Conservation (phyloP, 2,797 vertebrate genomes). For the Accipiter fasciatus region DNA sequence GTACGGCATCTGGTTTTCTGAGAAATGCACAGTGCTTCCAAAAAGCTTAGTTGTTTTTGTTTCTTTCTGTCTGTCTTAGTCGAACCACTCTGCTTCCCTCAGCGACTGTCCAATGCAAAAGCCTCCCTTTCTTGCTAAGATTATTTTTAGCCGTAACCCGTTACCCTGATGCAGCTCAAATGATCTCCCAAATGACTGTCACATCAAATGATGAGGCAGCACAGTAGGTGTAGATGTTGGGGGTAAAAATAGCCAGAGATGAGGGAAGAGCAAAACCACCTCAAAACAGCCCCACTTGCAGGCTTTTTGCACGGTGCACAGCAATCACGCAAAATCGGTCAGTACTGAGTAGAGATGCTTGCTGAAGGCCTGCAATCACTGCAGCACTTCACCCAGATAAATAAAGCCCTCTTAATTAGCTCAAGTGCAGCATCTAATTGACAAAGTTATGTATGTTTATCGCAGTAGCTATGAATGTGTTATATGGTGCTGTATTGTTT, state of each 20-base stretch:
- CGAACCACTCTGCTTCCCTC: neutral
- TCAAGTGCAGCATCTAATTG: neutral
- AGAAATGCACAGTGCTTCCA: neutral
- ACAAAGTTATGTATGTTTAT: neutral
- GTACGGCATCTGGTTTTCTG: neutral
- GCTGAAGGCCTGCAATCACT: neutral
- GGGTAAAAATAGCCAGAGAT: neutral
- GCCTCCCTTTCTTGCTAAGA: neutral
- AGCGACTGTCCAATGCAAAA: rapidly evolving
- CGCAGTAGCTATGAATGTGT: neutral
- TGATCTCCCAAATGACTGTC: neutral
- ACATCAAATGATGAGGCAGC: rapidly evolving
- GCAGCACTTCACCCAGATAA: neutral
- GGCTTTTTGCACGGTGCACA: no score
- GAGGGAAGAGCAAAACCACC: neutral
- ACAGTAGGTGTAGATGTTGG: neutral
- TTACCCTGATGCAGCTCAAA: neutral
- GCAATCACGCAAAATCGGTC: rapidly evolving
- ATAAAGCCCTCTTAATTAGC: neutral
- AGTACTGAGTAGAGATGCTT: rapidly evolving
- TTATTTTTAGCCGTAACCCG: rapidly evolving
- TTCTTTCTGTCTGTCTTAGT: neutral
- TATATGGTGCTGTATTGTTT: neutral
- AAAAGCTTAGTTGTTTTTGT: neutral
- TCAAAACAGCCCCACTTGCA: no score